Evolutionary conservation across 2,113 vertebrate species (phyloP), one percentile per base, ranked within the genome.

Genomic region (Dromaius novaehollandiae): DNA sequence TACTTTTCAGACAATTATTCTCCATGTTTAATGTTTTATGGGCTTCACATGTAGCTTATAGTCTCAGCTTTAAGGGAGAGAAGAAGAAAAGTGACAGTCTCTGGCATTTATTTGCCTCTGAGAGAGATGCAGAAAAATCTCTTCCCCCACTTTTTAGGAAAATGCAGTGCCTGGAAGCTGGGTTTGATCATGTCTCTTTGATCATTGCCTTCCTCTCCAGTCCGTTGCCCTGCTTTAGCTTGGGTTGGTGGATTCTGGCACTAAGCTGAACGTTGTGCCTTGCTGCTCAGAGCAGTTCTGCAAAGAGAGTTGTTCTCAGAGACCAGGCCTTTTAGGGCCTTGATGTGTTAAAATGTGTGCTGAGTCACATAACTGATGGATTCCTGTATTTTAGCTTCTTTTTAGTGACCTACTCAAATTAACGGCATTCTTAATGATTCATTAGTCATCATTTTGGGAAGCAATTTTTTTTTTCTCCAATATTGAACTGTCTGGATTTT

Each of bases 11-110:
- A 12, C 74, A 8, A 7, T 3, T 74, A 0, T 55, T 95, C 53
- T 74, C 61, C 20, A 24, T 19, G 9, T 53, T 64, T 48, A 42
- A 13, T 30, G 34, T 70, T 75, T n/a, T 51, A 44, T 50, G 0
- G 0, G 32, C 40, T 89, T 83, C 25, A 4, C n/a, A 4, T 0
- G 1, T 40, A 30, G 42, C 19, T 75, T 56, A 20, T 6, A 69
- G 56, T 32, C 25, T 88, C 13, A 51, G 63, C n/a, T 90, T 93
- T 61, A 42, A 0, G 0, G 38, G 42, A 60, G 78, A 51, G 56
- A 40, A 86, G 44, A 13, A 38, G 7, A 89, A 48, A n/a, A 68
- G 28, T 30, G 28, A 46, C 73, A 50, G 42, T 78, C 77, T 76
- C 71, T 48, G 53, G n/a, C 25, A 18, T 48, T 64, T 53, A 13